Base-by-base conservation (phyloP, 2,888 invertebrate genomes). In the Chrysolina americana region DNA sequence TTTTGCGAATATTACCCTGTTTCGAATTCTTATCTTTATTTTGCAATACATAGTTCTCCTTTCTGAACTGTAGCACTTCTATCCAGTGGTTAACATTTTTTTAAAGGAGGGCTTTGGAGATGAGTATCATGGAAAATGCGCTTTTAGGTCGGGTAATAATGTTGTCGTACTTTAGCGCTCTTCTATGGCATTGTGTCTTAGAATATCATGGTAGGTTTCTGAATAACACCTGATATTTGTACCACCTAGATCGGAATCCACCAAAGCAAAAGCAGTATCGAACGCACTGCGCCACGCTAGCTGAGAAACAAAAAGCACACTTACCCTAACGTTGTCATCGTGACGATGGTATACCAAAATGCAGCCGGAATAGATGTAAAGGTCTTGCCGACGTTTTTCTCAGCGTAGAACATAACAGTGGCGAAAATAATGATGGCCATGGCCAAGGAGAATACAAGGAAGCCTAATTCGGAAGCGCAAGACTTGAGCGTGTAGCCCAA, bases 401-500 rank as follows among this genome's bases (percentile, higher is more conserved):
- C 99, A 68, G 99, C 98, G 91, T 99, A 99, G 91, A 98, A 99
- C 98, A 99, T 99, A 83, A 99, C 98, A 53, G 99, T 99, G 79
- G 99, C 99, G 89, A 99, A 99, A 86, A 99, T 99, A 86, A 99
- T 99, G 89, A 99, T 99, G 85, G 99, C 99, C 99, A 99, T 99
- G 79, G 98, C 98, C 86, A 99, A 91, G 41, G 99, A 99, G 90
- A 99, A 99, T 76, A 99, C 98, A 79, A 99, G 93, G 91, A 99
- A 99, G 81, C 99, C 99, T 83, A 99, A 92, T 90, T 99, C 99
- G 88, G 97, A 98, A 88, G 98, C 98, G 90, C 99, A 99, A 76
- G 97, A 97, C 91, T 99, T 99, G 81, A 99, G 92, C 76, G 99
- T 99, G 90, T 99, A 99, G 79, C 99, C 99, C 82, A 99, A 93